Conservation (phyloP, 1,140 invertebrate genomes). For the Steinernema feltiae region DNA sequence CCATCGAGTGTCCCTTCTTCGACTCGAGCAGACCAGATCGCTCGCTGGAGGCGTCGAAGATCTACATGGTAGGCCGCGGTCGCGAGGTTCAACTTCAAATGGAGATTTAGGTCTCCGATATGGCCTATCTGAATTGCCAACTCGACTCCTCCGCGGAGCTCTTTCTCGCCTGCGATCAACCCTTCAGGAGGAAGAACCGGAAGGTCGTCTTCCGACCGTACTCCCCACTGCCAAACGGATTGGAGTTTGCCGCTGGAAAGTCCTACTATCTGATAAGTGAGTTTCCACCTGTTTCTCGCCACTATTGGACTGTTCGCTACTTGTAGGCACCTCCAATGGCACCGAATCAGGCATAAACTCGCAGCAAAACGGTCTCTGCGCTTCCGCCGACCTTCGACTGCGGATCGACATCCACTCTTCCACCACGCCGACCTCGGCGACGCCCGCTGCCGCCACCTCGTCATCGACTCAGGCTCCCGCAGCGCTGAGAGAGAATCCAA, state of each 20-base stretch:
- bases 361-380: neutral
- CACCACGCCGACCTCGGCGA: neutral
- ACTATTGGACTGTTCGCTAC: neutral
- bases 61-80: neutral
- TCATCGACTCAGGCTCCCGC: neutral
- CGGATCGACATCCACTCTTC: neutral
- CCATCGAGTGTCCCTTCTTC: too few species aligned
- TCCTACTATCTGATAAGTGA: neutral
- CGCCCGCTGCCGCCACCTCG: too few species aligned
- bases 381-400: neutral
- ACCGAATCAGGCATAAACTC: neutral
- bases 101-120: neutral
- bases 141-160: neutral
- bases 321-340: neutral
- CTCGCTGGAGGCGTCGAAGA: neutral
- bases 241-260: neutral
- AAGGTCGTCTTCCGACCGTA: neutral
- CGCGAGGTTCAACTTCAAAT: neutral
- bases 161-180: neutral
- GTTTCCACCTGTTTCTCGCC: neutral
- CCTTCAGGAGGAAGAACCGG: neutral
- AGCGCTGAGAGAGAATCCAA: neutral
- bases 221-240: neutral
- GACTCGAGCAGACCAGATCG: too few species aligned
- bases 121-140: conserved; percentile 3